A percentile compares a stretch with the other conserved stretches of the same genome.
These are phyloP conservation scores for Polypedilum pembai DNA, from an alignment of 1,140 invertebrate species.

Conservation along the genomic window DNA sequence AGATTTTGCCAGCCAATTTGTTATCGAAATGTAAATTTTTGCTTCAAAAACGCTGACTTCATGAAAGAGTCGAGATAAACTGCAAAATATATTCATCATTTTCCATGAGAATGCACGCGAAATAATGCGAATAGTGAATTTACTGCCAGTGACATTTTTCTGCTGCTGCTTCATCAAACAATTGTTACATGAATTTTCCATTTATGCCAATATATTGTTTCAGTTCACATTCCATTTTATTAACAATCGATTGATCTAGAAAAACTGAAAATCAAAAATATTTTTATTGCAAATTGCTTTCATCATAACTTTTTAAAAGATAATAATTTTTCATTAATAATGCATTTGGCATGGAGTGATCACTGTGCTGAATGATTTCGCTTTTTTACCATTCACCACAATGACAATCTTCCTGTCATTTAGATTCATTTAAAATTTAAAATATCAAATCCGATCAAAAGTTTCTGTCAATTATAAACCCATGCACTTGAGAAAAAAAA, in stretches of 20 bases:
- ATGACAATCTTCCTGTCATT: too few species aligned
- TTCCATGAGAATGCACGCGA: background rate
- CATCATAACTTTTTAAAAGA: background rate
- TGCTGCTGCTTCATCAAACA: background rate
- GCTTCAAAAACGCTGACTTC: background rate
- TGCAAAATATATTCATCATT: background rate
- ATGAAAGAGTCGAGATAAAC: background rate
- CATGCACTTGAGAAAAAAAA: too few species aligned
- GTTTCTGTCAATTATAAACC: too few species aligned
- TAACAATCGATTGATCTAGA: background rate
- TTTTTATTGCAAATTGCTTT: background rate
- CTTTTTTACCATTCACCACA: too few species aligned
- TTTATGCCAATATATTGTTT: background rate
- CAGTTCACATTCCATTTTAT: background rate
- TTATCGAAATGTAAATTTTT: background rate
- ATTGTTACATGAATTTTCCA: background rate
- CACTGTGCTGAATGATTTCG: too few species aligned
- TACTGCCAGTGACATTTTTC: background rate
- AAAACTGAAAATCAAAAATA: background rate
- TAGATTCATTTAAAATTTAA: too few species aligned
- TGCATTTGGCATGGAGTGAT: too few species aligned
- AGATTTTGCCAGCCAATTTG: slow-evolving; percentile 12
- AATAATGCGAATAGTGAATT: background rate
- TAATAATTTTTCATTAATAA: too few species aligned
- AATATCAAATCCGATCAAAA: too few species aligned